Percentiles rank a stretch among this genome's conserved stretches.
phyloP scores from a whole-genome alignment of 2,797 vertebrate genomes.

The Gastrophryne carolinensis region DNA sequence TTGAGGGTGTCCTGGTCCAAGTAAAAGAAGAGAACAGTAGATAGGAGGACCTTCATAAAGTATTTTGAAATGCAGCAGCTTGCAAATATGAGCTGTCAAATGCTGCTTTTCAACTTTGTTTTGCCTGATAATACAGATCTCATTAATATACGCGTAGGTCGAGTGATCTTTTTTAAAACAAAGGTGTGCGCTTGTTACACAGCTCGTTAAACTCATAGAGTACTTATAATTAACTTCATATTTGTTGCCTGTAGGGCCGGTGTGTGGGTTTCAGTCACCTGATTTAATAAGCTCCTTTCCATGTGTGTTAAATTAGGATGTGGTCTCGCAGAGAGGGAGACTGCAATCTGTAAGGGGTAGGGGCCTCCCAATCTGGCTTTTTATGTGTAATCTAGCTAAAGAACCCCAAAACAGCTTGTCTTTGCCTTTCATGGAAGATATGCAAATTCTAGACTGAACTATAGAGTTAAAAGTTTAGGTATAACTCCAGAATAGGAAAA shows the following conservation, averaged over 20 bases:
- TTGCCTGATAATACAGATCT: not conserved
- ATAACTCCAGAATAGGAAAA: no score
- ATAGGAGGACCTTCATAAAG: no score
- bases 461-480: no score
- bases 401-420: not conserved
- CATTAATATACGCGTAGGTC: not conserved
- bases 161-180: not conserved
- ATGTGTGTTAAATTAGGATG: constrained; percentile 18
- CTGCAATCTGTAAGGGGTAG: constrained; percentile 1
- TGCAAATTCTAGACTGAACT: no score
- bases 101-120: no score
- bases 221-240: constrained; percentile 8
- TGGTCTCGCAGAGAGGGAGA: not conserved
- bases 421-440: not conserved
- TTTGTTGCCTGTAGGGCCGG: not conserved
- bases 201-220: constrained; percentile 32
- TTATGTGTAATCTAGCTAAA: not conserved
- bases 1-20: no score
- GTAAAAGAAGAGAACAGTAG: no score
- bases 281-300: constrained; percentile 29
- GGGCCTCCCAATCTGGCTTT: constrained; percentile 9
- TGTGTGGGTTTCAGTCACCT: constrained; percentile 37
- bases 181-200: constrained; percentile 21
- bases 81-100: no score
- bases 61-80: no score